Percentiles rank a stretch among this genome's conserved stretches.
Evolutionary conservation across 64 coral and sea anemone species (phyloP).

Genomic region (Dendrophyllia cribrosa): DNA sequence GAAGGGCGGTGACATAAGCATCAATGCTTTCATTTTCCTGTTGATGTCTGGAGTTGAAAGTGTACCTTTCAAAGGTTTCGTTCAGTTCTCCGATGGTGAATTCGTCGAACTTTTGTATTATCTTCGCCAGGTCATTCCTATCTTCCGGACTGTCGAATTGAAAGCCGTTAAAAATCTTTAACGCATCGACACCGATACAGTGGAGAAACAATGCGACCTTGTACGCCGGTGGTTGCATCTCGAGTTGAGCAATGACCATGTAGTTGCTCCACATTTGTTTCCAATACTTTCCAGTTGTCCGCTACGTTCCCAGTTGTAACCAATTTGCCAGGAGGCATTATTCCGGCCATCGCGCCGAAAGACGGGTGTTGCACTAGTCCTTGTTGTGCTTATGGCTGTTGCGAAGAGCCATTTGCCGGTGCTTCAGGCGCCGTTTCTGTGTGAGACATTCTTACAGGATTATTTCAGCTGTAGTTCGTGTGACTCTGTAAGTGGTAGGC

Average conservation of each 20-base stretch:
- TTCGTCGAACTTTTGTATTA: conserved; percentile 56
- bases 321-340: conserved; percentile 46
- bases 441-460: background rate
- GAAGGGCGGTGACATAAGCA: conserved; percentile 54
- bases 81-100: conserved; percentile 60
- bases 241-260: conserved; percentile 30
- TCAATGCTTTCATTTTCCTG: conserved; percentile 27
- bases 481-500: background rate
- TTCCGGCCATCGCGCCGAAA: background rate
- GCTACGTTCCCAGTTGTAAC: background rate
- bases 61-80: conserved; percentile 59
- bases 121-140: conserved; percentile 22
- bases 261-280: conserved; percentile 66
- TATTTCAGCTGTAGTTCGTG: background rate
- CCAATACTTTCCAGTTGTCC: conserved; percentile 63
- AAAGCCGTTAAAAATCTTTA: conserved; percentile 39
- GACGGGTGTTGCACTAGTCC: background rate
- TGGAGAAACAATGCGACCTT: conserved; percentile 46
- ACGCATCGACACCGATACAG: conserved; percentile 2
- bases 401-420: background rate
- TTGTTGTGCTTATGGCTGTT: background rate
- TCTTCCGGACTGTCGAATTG: conserved; percentile 43
- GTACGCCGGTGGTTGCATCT: conserved; percentile 39
- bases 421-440: background rate
- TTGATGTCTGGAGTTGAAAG: conserved; percentile 60